Conservation (phyloP, 2,888 invertebrate genomes). For the Leptarthrus brevirostris region DNA sequence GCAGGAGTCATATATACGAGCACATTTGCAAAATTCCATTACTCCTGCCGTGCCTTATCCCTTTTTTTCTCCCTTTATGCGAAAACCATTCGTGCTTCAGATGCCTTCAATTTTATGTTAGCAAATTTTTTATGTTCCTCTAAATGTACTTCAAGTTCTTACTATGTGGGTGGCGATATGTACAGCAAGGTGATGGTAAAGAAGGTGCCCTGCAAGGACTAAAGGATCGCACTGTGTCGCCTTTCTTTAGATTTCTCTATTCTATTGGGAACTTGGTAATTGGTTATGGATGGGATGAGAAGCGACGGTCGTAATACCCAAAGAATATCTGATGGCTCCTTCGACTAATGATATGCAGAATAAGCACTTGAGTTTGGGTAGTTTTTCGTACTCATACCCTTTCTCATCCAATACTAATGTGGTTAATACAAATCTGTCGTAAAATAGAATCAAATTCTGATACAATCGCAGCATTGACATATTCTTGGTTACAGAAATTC, state of each 20-base stretch:
- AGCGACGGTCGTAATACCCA: too few species aligned
- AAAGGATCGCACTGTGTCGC: neutral
- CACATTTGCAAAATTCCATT: conserved; percentile 48
- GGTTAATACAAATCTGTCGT: too few species aligned
- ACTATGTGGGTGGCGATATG: conserved; percentile 4
- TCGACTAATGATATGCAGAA: too few species aligned
- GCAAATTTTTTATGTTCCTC: conserved; percentile 48
- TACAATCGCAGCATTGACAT: too few species aligned
- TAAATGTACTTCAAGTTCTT: conserved; percentile 46
- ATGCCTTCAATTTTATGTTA: conserved; percentile 48
- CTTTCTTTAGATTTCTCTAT: neutral
- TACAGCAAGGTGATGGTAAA: conserved; percentile 10
- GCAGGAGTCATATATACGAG: conserved; percentile 47
- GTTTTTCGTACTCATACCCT: too few species aligned
- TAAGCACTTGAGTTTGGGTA: too few species aligned
- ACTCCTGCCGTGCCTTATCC: conserved; percentile 47
- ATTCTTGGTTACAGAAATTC: too few species aligned
- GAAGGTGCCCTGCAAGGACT: neutral
- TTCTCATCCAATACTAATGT: too few species aligned
- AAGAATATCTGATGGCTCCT: too few species aligned
- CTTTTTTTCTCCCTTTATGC: conserved; percentile 45
- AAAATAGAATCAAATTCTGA: too few species aligned
- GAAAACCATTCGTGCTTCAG: conserved; percentile 48
- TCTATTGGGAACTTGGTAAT: neutral
- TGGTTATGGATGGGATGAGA: too few species aligned